Evolutionary conservation across 2,888 invertebrate genomes (phyloP).

Genomic region (Ochropacha duplaris): DNA sequence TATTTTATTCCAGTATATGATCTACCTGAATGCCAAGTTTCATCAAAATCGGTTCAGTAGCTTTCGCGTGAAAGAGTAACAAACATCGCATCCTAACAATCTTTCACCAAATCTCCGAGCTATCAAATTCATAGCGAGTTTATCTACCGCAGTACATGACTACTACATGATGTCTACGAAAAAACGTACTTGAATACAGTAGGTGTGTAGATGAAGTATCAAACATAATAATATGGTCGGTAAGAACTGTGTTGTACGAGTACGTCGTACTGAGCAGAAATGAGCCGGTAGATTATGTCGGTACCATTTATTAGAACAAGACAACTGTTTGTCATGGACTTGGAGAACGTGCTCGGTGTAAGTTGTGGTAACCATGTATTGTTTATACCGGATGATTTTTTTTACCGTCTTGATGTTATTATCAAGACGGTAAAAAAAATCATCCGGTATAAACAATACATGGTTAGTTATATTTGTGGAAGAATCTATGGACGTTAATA

Average conservation of each 20-base stretch:
- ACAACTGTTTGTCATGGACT: constrained; percentile 7
- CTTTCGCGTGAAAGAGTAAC: too few relatives aligned
- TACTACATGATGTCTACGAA: not conserved
- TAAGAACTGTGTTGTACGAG: not conserved
- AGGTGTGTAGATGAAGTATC: not conserved
- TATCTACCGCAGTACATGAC: not conserved
- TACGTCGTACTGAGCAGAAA: not conserved
- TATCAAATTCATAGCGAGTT: not conserved
- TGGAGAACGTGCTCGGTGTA: not conserved
- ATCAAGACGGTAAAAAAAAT: too few relatives aligned
- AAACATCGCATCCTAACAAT: too few relatives aligned
- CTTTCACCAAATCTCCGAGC: not conserved
- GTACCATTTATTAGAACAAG: not conserved
- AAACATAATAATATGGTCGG: not conserved
- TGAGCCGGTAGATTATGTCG: not conserved
- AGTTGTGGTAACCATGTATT: not conserved
- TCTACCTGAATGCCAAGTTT: too few relatives aligned
- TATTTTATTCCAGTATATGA: too few relatives aligned
- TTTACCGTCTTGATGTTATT: too few relatives aligned
- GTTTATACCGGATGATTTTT: too few relatives aligned
- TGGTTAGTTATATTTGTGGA: too few relatives aligned
- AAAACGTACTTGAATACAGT: not conserved
- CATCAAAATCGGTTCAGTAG: too few relatives aligned
- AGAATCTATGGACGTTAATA: too few relatives aligned
- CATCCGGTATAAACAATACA: too few relatives aligned